Evolutionary conservation across 2,888 invertebrate genomes (phyloP).

Genomic region (Eupeodes latifasciatus): DNA sequence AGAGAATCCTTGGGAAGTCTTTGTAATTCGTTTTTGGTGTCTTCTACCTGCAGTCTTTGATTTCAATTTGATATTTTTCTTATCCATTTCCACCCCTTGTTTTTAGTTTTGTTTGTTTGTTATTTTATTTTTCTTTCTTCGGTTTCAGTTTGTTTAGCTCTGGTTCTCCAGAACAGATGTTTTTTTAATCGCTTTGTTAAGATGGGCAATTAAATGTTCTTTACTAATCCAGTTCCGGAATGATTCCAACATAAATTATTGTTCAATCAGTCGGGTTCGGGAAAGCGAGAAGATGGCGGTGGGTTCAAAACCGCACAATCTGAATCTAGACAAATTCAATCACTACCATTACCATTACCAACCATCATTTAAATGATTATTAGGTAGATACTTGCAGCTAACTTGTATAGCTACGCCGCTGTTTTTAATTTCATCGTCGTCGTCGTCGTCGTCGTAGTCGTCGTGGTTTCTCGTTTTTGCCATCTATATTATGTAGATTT

Average conservation of each 20-base stretch:
- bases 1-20: not conserved
- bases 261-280: not conserved
- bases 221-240: not conserved
- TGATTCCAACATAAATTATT: constrained; percentile 4
- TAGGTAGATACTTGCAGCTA: too few species aligned
- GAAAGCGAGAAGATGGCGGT: not conserved
- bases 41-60: constrained; percentile 6
- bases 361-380: not conserved
- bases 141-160: constrained; percentile 40
- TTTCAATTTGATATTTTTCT: not conserved
- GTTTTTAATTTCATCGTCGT: not conserved
- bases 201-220: constrained; percentile 16
- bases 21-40: too few species aligned
- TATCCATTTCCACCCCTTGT: constrained; percentile 49
- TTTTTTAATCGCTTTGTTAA: constrained; percentile 9
- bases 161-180: constrained; percentile 25
- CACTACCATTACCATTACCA: not conserved
- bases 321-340: not conserved
- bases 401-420: not conserved
- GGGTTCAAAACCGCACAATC: not conserved
- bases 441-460: not conserved
- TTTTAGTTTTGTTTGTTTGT: constrained; percentile 4
- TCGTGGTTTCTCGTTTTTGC: not conserved
- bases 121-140: not conserved
- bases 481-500: not conserved